Conservation (phyloP, 2,113 vertebrate species). For the Ceyx margarethae region DNA sequence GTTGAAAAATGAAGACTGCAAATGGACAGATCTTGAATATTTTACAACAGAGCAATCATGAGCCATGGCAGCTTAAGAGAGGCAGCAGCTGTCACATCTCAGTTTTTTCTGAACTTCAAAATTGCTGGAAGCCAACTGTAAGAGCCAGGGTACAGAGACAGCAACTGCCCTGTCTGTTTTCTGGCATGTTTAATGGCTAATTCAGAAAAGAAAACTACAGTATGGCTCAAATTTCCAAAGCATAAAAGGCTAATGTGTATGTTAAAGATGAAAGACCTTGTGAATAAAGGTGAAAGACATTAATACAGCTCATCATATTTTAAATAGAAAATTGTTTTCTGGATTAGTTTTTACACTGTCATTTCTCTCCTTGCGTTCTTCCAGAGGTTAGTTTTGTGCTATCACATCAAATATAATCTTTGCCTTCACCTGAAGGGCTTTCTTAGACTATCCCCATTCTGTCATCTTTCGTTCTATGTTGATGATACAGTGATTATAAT, state of each 20-base stretch:
- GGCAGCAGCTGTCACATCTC: not conserved
- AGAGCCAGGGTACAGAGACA: not conserved
- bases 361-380: not conserved
- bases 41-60: not conserved
- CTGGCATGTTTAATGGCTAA: not conserved
- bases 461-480: conserved; percentile 33
- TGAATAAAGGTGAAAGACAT: not conserved
- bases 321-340: not conserved
- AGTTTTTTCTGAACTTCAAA: conserved; percentile 7
- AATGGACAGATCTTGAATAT: not conserved
- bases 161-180: not conserved
- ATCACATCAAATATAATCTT: conserved; percentile 3
- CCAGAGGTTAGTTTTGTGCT: not conserved
- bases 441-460: conserved; percentile 6
- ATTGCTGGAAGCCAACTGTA: not conserved
- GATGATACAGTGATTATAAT: not conserved
- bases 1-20: not conserved
- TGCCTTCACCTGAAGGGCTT: conserved; percentile 3
- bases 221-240: not conserved
- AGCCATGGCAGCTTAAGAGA: not conserved
- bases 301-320: not conserved
- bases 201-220: not conserved
- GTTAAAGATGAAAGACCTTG: not conserved
- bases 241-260: not conserved
- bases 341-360: not conserved